Evolutionary conservation across 2,888 invertebrate species (phyloP).

Genomic region (Liposcelis brunnea): DNA sequence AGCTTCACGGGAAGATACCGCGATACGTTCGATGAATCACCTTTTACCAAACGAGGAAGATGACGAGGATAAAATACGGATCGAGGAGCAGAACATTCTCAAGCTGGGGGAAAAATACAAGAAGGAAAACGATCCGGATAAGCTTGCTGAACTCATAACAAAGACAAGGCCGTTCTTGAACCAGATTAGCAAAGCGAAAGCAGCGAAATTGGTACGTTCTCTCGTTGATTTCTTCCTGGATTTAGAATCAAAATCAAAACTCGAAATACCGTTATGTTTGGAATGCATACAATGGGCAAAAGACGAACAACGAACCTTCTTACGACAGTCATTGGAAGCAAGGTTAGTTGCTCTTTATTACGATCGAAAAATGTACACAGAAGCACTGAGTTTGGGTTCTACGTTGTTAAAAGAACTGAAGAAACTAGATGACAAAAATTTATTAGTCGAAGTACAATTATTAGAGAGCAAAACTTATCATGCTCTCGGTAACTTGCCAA

Average conservation of each 20-base stretch:
- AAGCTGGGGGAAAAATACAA: constrained; percentile 84
- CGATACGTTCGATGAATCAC: not conserved
- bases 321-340: constrained; percentile 90
- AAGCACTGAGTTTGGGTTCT: constrained; percentile 69
- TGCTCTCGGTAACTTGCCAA: constrained; percentile 89
- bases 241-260: constrained; percentile 89
- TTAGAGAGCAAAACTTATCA: constrained; percentile 98
- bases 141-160: constrained; percentile 81
- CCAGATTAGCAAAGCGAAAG: constrained; percentile 95
- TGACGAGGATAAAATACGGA: constrained; percentile 79
- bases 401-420: constrained; percentile 87
- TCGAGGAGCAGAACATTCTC: constrained; percentile 85
- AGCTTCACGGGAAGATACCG: constrained; percentile 35
- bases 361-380: constrained; percentile 77
- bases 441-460: constrained; percentile 94
- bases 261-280: constrained; percentile 77
- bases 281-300: constrained; percentile 99
- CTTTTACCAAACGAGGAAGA: constrained; percentile 51
- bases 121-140: constrained; percentile 84
- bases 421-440: constrained; percentile 96
- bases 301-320: constrained; percentile 89
- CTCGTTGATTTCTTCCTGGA: constrained; percentile 95
- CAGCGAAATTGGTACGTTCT: constrained; percentile 91
- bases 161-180: constrained; percentile 88
- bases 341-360: constrained; percentile 87